A percentile compares a stretch with the other conserved stretches of the same genome.
Conservation (phyloP, 2,888 invertebrate species). For the Archips crataeganus region DNA sequence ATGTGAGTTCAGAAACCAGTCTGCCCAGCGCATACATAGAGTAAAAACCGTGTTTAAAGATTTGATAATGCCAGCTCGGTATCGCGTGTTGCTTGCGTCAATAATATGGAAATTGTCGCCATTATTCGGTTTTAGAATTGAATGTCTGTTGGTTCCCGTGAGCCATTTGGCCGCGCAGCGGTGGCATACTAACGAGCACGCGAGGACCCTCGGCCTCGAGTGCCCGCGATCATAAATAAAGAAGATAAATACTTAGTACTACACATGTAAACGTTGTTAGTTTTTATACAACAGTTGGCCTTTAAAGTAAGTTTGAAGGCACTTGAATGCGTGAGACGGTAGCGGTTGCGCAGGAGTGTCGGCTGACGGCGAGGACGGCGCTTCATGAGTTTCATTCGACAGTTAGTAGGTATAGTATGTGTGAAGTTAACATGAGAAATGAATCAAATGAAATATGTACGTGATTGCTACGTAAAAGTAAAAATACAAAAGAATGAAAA, state of each 20-base stretch:
- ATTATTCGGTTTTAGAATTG: neutral
- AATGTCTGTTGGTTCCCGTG: neutral
- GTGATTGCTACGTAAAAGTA: no score
- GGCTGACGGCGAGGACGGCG: neutral
- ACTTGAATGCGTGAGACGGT: conserved; percentile 10
- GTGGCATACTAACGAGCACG: neutral
- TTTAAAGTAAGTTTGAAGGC: neutral
- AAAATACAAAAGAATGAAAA: no score
- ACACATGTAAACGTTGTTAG: neutral
- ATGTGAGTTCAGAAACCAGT: no score
- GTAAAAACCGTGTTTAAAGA: no score
- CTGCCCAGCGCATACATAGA: no score
- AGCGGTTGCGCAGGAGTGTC: conserved; percentile 34
- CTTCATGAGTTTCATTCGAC: neutral
- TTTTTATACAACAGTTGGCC: neutral
- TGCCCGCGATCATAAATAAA: neutral
- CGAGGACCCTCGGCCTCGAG: neutral
- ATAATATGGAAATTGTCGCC: conserved; percentile 1
- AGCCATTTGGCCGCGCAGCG: neutral
- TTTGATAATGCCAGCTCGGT: neutral
- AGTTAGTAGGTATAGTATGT: neutral
- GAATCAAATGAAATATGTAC: no score
- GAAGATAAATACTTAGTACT: neutral
- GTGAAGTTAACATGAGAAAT: neutral
- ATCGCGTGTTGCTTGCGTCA: neutral